Evolutionary conservation across 2,888 invertebrate genomes (phyloP).

Genomic region (Plebejus anna): DNA sequence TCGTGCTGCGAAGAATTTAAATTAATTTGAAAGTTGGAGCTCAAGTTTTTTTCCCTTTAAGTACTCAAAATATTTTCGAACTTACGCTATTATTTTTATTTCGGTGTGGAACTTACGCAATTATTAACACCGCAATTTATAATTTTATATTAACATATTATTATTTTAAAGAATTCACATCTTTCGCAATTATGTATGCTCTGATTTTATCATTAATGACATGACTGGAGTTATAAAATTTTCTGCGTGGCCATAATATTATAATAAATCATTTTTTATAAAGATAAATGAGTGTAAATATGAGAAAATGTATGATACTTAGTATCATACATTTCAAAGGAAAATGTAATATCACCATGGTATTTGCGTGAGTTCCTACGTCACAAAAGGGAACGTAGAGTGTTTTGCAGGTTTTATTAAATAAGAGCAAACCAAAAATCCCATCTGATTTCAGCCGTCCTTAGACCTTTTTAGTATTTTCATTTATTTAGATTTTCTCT

Average conservation of each 20-base stretch:
- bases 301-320: no score
- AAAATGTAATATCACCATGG: neutral
- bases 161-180: neutral
- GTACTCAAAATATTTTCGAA: neutral
- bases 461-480: conserved; percentile 7
- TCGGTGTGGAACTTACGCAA: neutral
- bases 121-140: neutral
- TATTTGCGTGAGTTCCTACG: neutral
- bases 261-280: no score
- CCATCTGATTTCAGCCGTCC: conserved; percentile 15
- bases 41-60: neutral
- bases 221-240: no score
- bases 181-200: neutral
- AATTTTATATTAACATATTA: neutral
- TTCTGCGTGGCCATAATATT: no score
- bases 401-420: neutral
- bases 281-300: no score
- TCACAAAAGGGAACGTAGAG: neutral
- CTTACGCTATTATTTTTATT: neutral
- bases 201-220: neutral
- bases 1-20: neutral
- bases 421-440: conserved; percentile 7
- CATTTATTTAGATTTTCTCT: conserved; percentile 6
- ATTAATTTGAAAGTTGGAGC: conserved; percentile 6
- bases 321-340: neutral